Evolutionary conservation across 2,888 invertebrate species (phyloP), one percentile per base, ranked within the genome.

Genomic region (Nomada lathburiana): DNA sequence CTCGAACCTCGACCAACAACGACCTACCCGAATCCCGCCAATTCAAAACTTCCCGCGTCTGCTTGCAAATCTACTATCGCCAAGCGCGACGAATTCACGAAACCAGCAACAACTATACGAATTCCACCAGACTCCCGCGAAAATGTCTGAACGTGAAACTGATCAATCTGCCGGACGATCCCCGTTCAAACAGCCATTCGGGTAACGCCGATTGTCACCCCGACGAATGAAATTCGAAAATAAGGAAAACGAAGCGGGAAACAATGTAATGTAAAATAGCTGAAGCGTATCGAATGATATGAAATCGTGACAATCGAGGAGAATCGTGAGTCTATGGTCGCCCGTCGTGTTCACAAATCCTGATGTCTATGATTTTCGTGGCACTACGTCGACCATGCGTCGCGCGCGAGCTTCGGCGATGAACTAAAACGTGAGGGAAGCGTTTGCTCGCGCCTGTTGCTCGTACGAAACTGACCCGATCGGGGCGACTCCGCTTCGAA

Each of bases 381-480:
- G 9, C 70, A 71, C 36, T 44, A 23, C 42, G 52, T 60, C 53
- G 52, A 44, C 53, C 76, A 64, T 69, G 72, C 71, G 82, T 81
- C 59, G 64, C 81, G 62, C 82, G 64, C 76, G 76, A 83, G 76
- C 60, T 76, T 26, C 69, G 63, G 52, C 82, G 82, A 73, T 73
- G 65, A 77, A 68, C 70, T 83, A 77, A 74, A 77, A 72, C 68
- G 60, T 69, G 52, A 68, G 71, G 78, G 74, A 85, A 80, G 70
- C 76, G 80, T 76, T 87, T 72, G 60, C 80, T 85, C 80, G 83
- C 79, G 82, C 67, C 76, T 82, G 70, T 64, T 77, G 82, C 76
- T 77, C 84, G 83, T 83, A 73, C 69, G 76, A 82, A 87, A 87
- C 87, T 80, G 86, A 77, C 83, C 50, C 60, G 70, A 59, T 64